These are phyloP conservation scores for Pseudomyrmex concolor DNA, from an alignment of 1,140 invertebrate species.

Conservation along the genomic window DNA sequence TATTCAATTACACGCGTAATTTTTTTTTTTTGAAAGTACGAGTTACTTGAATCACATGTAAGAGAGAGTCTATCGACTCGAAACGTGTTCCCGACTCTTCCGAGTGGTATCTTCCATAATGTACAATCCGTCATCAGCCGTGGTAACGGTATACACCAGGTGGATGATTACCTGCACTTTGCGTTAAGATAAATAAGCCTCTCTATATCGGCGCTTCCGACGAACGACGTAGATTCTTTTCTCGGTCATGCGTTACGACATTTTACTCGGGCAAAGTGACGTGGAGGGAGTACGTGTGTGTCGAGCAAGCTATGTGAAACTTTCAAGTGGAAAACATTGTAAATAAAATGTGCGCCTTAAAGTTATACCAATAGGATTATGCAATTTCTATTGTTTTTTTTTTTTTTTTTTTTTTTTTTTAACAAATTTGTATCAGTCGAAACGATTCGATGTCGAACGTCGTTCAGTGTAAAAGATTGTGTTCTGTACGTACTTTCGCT, in stretches of 20 bases:
- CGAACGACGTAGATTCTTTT: slow-evolving; percentile 19
- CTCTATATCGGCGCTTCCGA: slow-evolving; percentile 26
- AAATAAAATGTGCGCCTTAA: too few relatives aligned
- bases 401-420: too few relatives aligned
- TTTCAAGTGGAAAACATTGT: background rate
- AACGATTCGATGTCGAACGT: too few relatives aligned
- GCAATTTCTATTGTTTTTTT: too few relatives aligned
- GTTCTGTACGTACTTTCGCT: background rate
- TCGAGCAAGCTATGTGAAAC: background rate
- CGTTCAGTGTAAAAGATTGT: too few relatives aligned
- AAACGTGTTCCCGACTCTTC: slow-evolving; percentile 11
- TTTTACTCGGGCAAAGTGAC: slow-evolving; percentile 1
- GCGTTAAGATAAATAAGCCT: slow-evolving; percentile 57
- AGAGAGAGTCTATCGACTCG: slow-evolving; percentile 1
- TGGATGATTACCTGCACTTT: slow-evolving; percentile 61
- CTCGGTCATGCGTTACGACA: slow-evolving; percentile 10
- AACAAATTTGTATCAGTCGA: too few relatives aligned
- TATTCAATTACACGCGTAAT: too few relatives aligned
- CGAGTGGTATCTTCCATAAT: slow-evolving; percentile 50
- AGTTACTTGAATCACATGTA: too few relatives aligned
- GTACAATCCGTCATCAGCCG: slow-evolving; percentile 36
- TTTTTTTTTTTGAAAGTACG: too few relatives aligned
- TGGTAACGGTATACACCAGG: slow-evolving; percentile 68
- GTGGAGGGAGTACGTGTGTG: too few relatives aligned
- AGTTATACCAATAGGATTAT: too few relatives aligned